Evolutionary conservation across 1,140 invertebrate genomes (phyloP).

Genomic region (Drosophila carrolli): DNA sequence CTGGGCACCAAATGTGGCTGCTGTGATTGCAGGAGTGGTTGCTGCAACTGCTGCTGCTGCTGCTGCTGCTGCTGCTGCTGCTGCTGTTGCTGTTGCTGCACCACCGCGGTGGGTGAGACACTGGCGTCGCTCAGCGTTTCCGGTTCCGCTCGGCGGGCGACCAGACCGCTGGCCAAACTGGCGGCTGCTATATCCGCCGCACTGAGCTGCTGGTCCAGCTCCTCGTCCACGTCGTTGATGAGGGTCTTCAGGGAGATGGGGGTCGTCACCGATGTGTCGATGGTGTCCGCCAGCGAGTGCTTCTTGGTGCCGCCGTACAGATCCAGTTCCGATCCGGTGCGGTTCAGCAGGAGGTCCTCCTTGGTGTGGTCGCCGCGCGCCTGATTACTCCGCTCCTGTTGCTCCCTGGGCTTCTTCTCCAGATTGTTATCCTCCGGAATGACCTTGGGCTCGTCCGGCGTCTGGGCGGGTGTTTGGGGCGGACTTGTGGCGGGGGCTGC

Average conservation of each 20-base stretch:
- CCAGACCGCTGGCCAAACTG: constrained; percentile 72
- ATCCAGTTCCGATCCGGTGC: constrained; percentile 10
- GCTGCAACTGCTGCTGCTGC: constrained; percentile 7
- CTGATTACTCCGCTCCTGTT: constrained; percentile 25
- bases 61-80: constrained; percentile 38
- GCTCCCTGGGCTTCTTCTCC: constrained; percentile 5
- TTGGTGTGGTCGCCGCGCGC: constrained; percentile 2
- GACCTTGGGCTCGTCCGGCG: constrained; percentile 68
- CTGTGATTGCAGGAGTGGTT: constrained; percentile 13
- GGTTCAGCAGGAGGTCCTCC: constrained; percentile 16
- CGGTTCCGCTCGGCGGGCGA: constrained; percentile 75
- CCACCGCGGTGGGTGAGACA: constrained; percentile 70
- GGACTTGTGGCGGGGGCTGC: constrained; percentile 86
- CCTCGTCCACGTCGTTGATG: constrained; percentile 79
- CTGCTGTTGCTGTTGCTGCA: constrained; percentile 45
- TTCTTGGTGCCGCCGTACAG: constrained; percentile 59
- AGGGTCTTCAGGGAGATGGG: constrained; percentile 80
- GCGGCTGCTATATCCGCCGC: constrained; percentile 79
- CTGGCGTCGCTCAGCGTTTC: constrained; percentile 80
- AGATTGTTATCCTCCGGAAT: constrained; percentile 17
- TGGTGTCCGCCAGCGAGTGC: constrained; percentile 76
- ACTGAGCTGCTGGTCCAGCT: constrained; percentile 61
- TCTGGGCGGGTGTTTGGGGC: constrained; percentile 76
- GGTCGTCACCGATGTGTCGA: constrained; percentile 76
- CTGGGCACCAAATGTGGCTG: constrained; percentile 8